Percentiles rank a stretch among this genome's conserved stretches.
Conservation (phyloP, 1,140 invertebrate genomes). For the Brachionus manjavacas region DNA sequence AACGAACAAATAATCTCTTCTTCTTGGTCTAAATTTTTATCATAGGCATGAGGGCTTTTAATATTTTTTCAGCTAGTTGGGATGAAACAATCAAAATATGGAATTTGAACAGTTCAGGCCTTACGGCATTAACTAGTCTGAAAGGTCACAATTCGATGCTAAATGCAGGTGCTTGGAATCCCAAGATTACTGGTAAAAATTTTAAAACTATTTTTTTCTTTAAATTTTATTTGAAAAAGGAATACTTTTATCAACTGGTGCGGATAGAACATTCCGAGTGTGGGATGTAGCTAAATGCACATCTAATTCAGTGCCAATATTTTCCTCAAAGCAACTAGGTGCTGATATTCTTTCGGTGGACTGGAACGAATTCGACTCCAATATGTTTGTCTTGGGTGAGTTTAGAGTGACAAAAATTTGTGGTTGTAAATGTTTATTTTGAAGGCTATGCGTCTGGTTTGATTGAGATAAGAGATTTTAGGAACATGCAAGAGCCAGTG, state of each 20-base stretch:
- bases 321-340: neutral
- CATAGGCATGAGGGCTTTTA: constrained; percentile 8
- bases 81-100: constrained; percentile 42
- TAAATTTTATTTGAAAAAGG: neutral
- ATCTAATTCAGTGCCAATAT: neutral
- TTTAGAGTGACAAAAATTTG: neutral
- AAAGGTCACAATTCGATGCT: neutral
- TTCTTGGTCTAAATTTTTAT: neutral
- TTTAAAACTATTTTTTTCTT: neutral
- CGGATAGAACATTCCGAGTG: constrained; percentile 10
- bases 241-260: constrained; percentile 5
- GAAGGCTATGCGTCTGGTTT: constrained; percentile 29
- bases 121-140: neutral
- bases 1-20: neutral
- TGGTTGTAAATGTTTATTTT: neutral
- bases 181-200: neutral
- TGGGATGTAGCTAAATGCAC: constrained; percentile 12
- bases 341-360: constrained; percentile 8
- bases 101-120: neutral
- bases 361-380: constrained; percentile 6
- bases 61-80: constrained; percentile 34
- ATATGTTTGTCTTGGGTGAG: neutral
- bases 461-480: constrained; percentile 35
- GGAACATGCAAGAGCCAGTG: neutral
- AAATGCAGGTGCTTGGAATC: constrained; percentile 13